Percentiles rank a stretch among this genome's conserved stretches.
These are phyloP conservation scores for Eupithecia pulchellata DNA, from an alignment of 2,888 invertebrate genomes.

Conservation along the genomic window DNA sequence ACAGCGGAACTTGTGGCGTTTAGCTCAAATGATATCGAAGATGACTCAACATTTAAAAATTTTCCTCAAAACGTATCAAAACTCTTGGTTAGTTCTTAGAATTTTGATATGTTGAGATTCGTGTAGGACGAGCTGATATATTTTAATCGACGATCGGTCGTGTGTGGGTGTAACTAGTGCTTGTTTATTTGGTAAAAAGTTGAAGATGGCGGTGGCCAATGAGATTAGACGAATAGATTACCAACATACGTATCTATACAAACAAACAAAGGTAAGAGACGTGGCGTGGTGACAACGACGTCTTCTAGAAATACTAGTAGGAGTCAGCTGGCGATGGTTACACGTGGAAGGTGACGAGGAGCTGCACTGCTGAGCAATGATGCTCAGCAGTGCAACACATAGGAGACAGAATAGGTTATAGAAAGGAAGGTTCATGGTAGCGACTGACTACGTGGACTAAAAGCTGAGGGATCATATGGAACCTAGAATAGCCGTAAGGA, in stretches of 20 bases:
- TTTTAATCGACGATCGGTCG: constrained; percentile 15
- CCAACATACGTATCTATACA: not conserved
- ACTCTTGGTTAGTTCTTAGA: constrained; percentile 22
- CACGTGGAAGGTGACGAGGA: not conserved
- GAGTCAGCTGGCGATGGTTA: not conserved
- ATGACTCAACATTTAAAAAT: constrained; percentile 38
- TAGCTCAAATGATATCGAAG: constrained; percentile 33
- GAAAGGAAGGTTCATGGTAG: no score
- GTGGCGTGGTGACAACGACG: not conserved
- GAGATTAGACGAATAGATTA: no score
- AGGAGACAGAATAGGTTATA: not conserved
- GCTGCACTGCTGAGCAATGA: no score
- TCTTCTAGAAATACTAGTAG: not conserved
- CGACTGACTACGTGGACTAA: not conserved
- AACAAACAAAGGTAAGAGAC: not conserved
- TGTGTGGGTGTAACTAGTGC: not conserved
- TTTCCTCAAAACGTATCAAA: constrained; percentile 31
- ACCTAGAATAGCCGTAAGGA: not conserved
- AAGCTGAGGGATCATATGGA: not conserved
- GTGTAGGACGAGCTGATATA: constrained; percentile 17
- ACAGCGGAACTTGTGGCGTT: constrained; percentile 28
- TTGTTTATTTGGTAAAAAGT: not conserved
- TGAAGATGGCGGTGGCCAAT: no score
- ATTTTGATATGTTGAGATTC: constrained; percentile 10
- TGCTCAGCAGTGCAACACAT: not conserved